These are phyloP conservation scores for Poeciliopsis turrubarensis DNA, from an alignment of 2,113 vertebrate genomes.

Conservation along the genomic window DNA sequence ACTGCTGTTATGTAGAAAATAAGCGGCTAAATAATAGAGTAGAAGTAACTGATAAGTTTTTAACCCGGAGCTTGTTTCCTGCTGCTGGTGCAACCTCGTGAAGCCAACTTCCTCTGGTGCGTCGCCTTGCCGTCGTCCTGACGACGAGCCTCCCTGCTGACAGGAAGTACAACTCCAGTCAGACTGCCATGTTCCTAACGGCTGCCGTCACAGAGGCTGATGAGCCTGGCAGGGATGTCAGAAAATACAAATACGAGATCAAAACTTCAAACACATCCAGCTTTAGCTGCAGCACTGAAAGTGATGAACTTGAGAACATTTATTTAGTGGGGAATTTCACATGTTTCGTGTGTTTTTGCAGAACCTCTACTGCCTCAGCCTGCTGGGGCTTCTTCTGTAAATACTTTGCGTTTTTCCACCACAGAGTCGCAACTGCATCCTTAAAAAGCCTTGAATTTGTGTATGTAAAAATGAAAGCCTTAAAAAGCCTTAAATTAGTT, in stretches of 20 bases:
- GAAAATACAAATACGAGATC: not conserved
- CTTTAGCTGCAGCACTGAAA: not conserved
- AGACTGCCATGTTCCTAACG: not conserved
- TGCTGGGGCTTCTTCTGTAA: no score
- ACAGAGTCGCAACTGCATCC: no score
- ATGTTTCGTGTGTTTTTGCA: no score
- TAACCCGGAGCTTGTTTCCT: constrained; percentile 30
- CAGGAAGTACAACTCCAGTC: constrained; percentile 3
- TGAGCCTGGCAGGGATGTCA: constrained; percentile 2
- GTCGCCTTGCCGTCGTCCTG: not conserved
- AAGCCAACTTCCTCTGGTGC: constrained; percentile 6
- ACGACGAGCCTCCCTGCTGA: not conserved
- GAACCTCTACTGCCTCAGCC: no score
- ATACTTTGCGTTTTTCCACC: not conserved
- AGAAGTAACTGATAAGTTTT: constrained; percentile 46
- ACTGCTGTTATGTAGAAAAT: constrained; percentile 65
- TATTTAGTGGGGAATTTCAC: no score
- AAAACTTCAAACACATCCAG: not conserved
- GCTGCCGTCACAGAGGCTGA: constrained; percentile 10
- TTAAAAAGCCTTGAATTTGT: no score
- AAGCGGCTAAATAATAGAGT: constrained; percentile 17
- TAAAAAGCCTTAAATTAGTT: no score
- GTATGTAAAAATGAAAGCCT: no score
- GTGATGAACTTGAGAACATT: no score
- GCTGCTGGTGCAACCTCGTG: constrained; percentile 41